phyloP scores from a whole-genome alignment of 2,797 vertebrate genomes.

The Myotis daubentonii region DNA sequence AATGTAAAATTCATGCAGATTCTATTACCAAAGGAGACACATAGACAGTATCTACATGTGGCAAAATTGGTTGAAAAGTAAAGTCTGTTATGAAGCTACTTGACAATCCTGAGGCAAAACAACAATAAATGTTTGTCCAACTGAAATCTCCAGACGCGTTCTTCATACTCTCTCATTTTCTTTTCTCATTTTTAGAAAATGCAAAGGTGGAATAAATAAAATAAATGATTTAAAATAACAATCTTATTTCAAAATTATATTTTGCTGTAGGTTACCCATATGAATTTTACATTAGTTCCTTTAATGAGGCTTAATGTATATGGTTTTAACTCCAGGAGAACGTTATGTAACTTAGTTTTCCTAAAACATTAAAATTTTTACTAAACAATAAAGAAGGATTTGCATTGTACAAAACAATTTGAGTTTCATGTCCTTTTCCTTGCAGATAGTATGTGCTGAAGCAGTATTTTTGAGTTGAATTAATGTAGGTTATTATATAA shows the following conservation, averaged over 20 bases:
- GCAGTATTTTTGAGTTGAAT: neutral
- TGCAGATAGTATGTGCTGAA: neutral
- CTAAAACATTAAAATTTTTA: neutral
- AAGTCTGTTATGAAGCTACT: neutral
- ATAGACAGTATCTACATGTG: constrained; percentile 3
- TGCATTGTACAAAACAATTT: neutral
- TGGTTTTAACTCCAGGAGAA: neutral
- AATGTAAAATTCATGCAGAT: constrained; percentile 47
- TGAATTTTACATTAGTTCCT: neutral
- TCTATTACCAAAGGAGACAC: constrained; percentile 35
- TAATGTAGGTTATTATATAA: neutral
- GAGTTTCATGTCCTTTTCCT: neutral
- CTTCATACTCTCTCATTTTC: neutral
- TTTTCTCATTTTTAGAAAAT: neutral
- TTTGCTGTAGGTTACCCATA: constrained; percentile 15
- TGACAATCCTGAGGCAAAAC: neutral
- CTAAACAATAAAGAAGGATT: neutral
- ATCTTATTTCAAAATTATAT: neutral
- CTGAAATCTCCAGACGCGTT: neutral
- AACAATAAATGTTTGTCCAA: neutral
- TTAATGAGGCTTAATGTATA: neutral
- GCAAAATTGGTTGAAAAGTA: constrained; percentile 32
- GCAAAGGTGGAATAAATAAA: constrained; percentile 3
- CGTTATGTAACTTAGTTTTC: neutral
- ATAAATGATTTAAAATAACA: constrained; percentile 41